Base-by-base conservation (phyloP, 2,113 vertebrate genomes). In the Tor tambroides region DNA sequence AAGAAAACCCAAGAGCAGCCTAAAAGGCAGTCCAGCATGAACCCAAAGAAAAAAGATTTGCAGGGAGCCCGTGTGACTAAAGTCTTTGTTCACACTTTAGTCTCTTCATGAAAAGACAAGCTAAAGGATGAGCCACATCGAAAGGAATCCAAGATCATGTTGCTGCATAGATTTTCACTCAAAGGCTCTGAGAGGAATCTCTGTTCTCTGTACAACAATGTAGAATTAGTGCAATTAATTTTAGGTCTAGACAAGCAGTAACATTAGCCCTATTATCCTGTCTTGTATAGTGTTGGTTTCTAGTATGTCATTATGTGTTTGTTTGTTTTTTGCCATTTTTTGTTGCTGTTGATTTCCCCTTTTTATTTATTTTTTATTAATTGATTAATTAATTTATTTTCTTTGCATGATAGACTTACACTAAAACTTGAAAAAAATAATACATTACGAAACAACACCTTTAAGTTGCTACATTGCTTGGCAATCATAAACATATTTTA, bases 81-180 rank as follows among this genome's bases (percentile, higher is more conserved):
- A 74, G 30, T 84, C 82, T 84, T 83, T 84, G 82, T 84, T 84
- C 69, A 74, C 82, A 74, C 49, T 59, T 84, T 74, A 35, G 82
- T 74, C 65, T 84, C 69, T 74, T 84, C 49, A 59, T 84, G 82
- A 84, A 84, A 69, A 74, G 67, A 84, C 82, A 84, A 84, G 67
- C 49, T 32, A 74, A 56, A 28, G 49, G 82, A 84, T 84, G 82
- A 84, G 82, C 67, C 67, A 84, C 82, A 74, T 74, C 30, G 21
- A 84, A 72, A 72, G 82, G 82, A 84, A 74, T 84, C 49, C 23
- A 21, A 74, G 82, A 84, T 84, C 82, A 84, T 74, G 82, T 84
- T 84, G 67, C 82, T 56, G 49, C 49, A 56, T 32, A 84, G 30
- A 56, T 84, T 56, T 51, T 67, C 26, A 32, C 41, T 83, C 17